Evolutionary conservation across 2,113 vertebrate species (phyloP), one percentile per base, ranked within the genome.

Genomic region (Polypterus bichir): DNA sequence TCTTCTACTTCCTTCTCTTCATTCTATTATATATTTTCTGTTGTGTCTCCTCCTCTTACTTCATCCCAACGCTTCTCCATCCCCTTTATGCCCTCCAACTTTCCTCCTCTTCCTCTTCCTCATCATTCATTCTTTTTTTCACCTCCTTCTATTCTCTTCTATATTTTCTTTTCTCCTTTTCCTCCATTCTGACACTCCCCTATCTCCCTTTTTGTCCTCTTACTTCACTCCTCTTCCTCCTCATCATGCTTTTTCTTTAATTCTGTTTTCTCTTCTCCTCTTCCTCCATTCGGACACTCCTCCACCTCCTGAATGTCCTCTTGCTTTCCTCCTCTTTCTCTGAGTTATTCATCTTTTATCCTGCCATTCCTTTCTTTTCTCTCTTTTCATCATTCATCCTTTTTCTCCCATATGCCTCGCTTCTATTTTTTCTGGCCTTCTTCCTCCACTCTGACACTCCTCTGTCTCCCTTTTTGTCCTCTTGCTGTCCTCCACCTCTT

Each of bases 391-490:
- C 45, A 3, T 9, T 7, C n/a, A n/a, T n/a, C n/a, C n/a, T n/a
- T n/a, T n/a, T n/a, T 64, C 64, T 49, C 76, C 77, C 75, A 79
- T 78, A 76, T 9, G 10, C 47, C 49, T n/a, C n/a, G 5, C 3
- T 3, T 47, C 4, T 2, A 8, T 4, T 3, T 7, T 54, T 5
- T 44, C 10, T 47, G 49, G 8, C 44, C 64, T 66, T 67, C 70
- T 66, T 61, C 5, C 75, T 68, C 51, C 70, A 67, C 66, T 64
- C 47, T 69, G 66, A 65, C 10, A 4, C n/a, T n/a, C n/a, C n/a
- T n/a, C n/a, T n/a, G n/a, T n/a, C n/a, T n/a, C n/a, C n/a, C n/a
- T n/a, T n/a, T n/a, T n/a, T n/a, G n/a, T n/a, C n/a, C n/a, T n/a
- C n/a, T n/a, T n/a, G n/a, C n/a, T n/a, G n/a, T n/a, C n/a, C n/a